A percentile compares a stretch with the other conserved stretches of the same genome.
These are phyloP conservation scores for Chouioia cunea DNA, from an alignment of 2,888 invertebrate species.

Conservation along the genomic window DNA sequence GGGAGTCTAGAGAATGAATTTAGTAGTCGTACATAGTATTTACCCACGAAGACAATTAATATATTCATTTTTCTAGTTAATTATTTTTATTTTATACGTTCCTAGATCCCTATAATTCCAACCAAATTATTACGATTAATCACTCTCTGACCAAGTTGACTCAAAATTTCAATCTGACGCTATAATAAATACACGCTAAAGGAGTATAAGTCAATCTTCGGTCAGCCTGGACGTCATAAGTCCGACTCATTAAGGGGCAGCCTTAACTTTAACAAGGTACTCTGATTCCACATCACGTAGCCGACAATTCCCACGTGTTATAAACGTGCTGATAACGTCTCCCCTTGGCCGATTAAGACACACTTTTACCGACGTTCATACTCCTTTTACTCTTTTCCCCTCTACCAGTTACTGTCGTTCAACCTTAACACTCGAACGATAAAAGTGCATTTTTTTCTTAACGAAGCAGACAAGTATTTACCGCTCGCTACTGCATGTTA, in stretches of 20 bases:
- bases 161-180: neutral
- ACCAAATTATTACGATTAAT: too few species aligned
- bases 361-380: neutral
- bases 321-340: constrained; percentile 13
- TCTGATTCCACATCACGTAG: constrained; percentile 42
- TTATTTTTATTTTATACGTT: too few species aligned
- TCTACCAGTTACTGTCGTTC: neutral
- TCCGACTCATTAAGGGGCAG: constrained; percentile 15
- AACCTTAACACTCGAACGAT: constrained; percentile 12
- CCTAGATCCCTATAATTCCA: too few species aligned
- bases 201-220: constrained; percentile 37
- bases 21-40: too few species aligned
- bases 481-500: too few species aligned
- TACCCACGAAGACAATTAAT: too few species aligned
- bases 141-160: too few species aligned
- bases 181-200: neutral
- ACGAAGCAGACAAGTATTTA: too few species aligned
- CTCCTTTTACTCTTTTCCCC: too few species aligned
- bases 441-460: too few species aligned
- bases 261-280: constrained; percentile 29
- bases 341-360: constrained; percentile 22
- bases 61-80: too few species aligned
- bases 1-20: too few species aligned
- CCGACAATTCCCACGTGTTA: constrained; percentile 27
- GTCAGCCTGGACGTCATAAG: constrained; percentile 18